phyloP scores from a whole-genome alignment of 1,140 invertebrate species.

The honey bee (Apis mellifera) region Amel_HAv3.1 CM009945.2:3831001-3831500 shows the following conservation, averaged over 20 bases:
- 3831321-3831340: background rate
- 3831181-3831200: background rate
- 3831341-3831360: background rate
- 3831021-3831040: background rate
- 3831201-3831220: background rate
- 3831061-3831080: background rate
- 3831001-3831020: slow-evolving; percentile 32
- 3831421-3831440: slow-evolving; percentile 46
- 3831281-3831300: slow-evolving; percentile 14
- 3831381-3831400: slow-evolving; percentile 38
- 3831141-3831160: background rate
- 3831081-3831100: background rate
- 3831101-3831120: background rate
- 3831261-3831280: background rate
- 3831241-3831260: background rate
- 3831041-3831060: background rate
- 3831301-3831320: slow-evolving; percentile 18
- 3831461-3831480: slow-evolving; percentile 62
- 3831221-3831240: background rate
- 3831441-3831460: slow-evolving; percentile 64
- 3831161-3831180: background rate
- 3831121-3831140: no score
- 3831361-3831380: slow-evolving; percentile 23
- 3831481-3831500: slow-evolving; percentile 45
- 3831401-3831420: slow-evolving; percentile 46